These are phyloP conservation scores for Epinotia ramella DNA, from an alignment of 2,888 invertebrate species.

Conservation along the genomic window DNA sequence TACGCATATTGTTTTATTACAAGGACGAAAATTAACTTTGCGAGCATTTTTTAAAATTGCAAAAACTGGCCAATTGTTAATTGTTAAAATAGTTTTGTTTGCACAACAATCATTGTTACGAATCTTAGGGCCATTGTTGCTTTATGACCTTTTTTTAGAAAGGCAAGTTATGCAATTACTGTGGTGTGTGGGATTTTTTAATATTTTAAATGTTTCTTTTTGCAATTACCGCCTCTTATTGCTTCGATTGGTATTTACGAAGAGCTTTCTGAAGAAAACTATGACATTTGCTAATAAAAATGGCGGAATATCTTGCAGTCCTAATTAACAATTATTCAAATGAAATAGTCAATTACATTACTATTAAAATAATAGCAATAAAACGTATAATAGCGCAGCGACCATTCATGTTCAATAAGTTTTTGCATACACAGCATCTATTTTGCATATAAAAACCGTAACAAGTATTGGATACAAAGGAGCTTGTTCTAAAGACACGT, in stretches of 20 bases:
- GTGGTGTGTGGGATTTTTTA: slow-evolving; percentile 26
- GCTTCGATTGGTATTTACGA: background rate
- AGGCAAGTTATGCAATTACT: slow-evolving; percentile 32
- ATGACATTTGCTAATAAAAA: slow-evolving; percentile 3
- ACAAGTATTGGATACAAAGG: slow-evolving; percentile 58
- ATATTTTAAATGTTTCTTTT: slow-evolving; percentile 4
- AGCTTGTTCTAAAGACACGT: slow-evolving; percentile 60
- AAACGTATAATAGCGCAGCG: slow-evolving; percentile 5
- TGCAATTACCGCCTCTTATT: slow-evolving; percentile 9
- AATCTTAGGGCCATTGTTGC: slow-evolving; percentile 37
- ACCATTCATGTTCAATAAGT: slow-evolving; percentile 12
- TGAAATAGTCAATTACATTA: slow-evolving; percentile 10
- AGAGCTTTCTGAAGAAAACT: background rate
- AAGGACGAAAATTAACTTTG: slow-evolving; percentile 50
- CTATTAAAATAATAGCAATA: slow-evolving; percentile 11
- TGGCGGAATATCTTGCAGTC: background rate
- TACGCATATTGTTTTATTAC: slow-evolving; percentile 45
- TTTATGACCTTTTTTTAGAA: slow-evolving; percentile 26
- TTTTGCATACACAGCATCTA: slow-evolving; percentile 33
- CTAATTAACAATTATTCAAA: slow-evolving; percentile 32
- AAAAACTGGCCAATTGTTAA: slow-evolving; percentile 68
- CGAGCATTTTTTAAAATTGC: slow-evolving; percentile 68
- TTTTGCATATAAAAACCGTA: slow-evolving; percentile 46
- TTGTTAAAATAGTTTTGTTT: slow-evolving; percentile 55
- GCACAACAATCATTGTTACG: slow-evolving; percentile 63